Base-by-base conservation (phyloP, 2,797 vertebrate genomes). In the Fistularia tabacaria region DNA sequence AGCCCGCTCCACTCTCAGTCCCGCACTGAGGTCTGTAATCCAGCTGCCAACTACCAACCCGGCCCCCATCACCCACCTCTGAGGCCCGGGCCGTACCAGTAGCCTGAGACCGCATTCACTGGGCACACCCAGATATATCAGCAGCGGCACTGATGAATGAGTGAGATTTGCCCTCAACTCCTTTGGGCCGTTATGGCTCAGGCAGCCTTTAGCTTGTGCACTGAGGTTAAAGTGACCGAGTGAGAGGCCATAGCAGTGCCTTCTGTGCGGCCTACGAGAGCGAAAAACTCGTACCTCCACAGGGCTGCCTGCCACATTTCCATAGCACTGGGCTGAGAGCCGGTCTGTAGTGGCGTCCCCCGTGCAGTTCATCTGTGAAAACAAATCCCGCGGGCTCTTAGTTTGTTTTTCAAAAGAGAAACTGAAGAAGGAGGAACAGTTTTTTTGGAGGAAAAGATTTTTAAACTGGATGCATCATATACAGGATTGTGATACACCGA, bases 291-390 rank as follows among this genome's bases (percentile, higher is more conserved):
- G 51, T 92, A 93, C 93, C 93, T 94, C 86, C 59, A 80, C 69
- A 12, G 74, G 73, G 56, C 37, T 73, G 62, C 85, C 73, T 0
- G 74, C 14, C 41, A 89, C 48, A 8, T 81, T 73, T 80, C 88
- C 90, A 63, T 54, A 82, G 82, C 92, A 94, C 68, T 81, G 74
- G 15, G 87, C 90, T 11, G 82, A 88, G 67, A 93, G 81, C 36
- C 82, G 76, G 52, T 83, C 73, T 7, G 64, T 49, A 0, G 62
- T 39, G 15, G 81, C 39, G 43, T 89, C 87, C 67, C 90, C 86
- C 39, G 80, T 87, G 90, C 92, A 95, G 86, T 83, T 88, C 88
- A 94, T 87, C 94, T 94, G 90, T 88, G 68, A 88, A 88, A 84
- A 89, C 84, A 91, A 73, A 75, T 59, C 84, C 49, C 68, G 71